Percentiles rank a stretch among this genome's conserved stretches.
phyloP scores from a whole-genome alignment of 2,888 invertebrate species.

The Rutpela maculata region DNA sequence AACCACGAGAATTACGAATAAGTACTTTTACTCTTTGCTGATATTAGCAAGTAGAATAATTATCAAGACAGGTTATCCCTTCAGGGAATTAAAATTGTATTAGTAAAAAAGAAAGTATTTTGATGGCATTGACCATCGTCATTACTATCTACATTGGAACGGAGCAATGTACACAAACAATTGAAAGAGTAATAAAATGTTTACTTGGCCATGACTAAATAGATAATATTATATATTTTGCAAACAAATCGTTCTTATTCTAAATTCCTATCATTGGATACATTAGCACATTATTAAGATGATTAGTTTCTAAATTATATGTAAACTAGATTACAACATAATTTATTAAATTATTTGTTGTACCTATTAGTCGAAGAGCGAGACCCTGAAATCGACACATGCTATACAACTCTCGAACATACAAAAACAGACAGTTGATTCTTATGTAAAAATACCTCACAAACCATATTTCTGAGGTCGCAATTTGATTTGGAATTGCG shows the following conservation, averaged over 20 bases:
- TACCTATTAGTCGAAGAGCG: too few relatives aligned
- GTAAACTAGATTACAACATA: not conserved
- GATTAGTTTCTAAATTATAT: not conserved
- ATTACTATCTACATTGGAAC: not conserved
- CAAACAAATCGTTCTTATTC: not conserved
- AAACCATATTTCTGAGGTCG: too few relatives aligned
- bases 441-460: too few relatives aligned
- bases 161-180: conserved; percentile 21
- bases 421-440: too few relatives aligned
- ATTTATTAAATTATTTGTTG: not conserved
- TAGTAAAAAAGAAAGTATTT: conserved; percentile 12
- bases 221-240: not conserved
- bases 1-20: not conserved
- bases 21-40: conserved; percentile 14
- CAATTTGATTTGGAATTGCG: too few relatives aligned
- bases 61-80: conserved; percentile 10
- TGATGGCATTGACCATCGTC: conserved; percentile 14
- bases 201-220: not conserved
- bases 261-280: not conserved
- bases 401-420: too few relatives aligned
- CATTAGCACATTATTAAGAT: conserved; percentile 14
- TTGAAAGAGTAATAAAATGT: not conserved
- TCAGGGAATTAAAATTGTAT: not conserved
- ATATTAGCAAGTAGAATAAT: not conserved
- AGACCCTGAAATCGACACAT: too few relatives aligned